phyloP scores from a whole-genome alignment of 2,888 invertebrate genomes.

The Nebria brevicollis region DNA sequence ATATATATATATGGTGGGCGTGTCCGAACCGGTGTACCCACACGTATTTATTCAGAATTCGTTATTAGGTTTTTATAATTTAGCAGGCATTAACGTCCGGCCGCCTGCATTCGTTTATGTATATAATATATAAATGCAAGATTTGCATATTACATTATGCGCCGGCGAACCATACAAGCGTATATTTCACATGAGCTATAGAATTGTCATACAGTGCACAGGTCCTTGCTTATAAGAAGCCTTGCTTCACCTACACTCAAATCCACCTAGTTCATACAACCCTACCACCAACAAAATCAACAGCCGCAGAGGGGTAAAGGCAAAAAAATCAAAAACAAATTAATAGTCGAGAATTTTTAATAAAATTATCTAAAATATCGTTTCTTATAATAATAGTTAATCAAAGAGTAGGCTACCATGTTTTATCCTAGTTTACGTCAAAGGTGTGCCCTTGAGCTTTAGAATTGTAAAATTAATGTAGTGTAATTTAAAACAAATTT shows the following conservation, averaged over 20 bases:
- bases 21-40: slow-evolving; percentile 11
- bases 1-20: slow-evolving; percentile 14
- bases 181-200: slow-evolving; percentile 46
- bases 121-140: slow-evolving; percentile 45
- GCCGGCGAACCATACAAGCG: slow-evolving; percentile 28
- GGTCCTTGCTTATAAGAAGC: neutral
- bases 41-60: slow-evolving; percentile 46
- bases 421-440: no score
- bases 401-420: no score
- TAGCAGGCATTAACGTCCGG: slow-evolving; percentile 45
- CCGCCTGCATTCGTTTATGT: slow-evolving; percentile 44
- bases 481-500: no score
- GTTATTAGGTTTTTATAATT: slow-evolving; percentile 46
- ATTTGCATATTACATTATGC: slow-evolving; percentile 46
- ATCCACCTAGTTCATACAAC: neutral
- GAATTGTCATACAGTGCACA: slow-evolving; percentile 38
- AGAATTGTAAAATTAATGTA: no score
- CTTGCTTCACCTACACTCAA: neutral
- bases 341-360: no score
- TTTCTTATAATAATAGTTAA: no score
- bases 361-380: no score
- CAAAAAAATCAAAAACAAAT: no score
- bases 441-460: no score
- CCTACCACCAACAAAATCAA: neutral
- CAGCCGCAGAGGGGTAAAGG: no score